Evolutionary conservation across 2,797 vertebrate genomes (phyloP).

Genomic region (Ptychobarbus kaznakovi): DNA sequence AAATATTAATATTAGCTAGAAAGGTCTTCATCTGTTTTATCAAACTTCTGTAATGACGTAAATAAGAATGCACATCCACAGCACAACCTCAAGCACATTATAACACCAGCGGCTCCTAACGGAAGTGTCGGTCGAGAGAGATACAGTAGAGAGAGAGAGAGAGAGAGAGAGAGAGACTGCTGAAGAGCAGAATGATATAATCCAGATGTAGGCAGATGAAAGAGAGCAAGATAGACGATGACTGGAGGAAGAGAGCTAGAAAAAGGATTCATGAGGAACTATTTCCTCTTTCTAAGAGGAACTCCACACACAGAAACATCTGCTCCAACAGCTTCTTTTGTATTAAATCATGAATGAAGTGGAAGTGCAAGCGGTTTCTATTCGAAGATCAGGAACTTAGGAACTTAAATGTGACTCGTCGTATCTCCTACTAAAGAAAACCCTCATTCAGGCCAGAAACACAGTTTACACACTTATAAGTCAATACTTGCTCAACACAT

Average conservation of each 20-base stretch:
- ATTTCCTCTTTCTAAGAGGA: constrained; percentile 20
- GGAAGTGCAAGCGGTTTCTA: background rate
- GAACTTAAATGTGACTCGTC: background rate
- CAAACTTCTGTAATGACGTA: background rate
- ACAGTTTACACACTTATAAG: background rate
- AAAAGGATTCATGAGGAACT: background rate
- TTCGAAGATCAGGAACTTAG: constrained; percentile 16
- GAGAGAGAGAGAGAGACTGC: background rate
- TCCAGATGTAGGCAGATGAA: constrained; percentile 38
- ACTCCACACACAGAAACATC: constrained; percentile 15
- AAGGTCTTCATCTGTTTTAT: background rate
- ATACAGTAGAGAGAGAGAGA: background rate
- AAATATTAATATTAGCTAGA: background rate
- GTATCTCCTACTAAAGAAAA: background rate
- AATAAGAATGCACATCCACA: background rate
- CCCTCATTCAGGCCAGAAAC: background rate
- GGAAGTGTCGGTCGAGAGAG: constrained; percentile 49
- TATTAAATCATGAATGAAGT: background rate
- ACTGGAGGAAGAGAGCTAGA: constrained; percentile 24
- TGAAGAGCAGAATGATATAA: constrained; percentile 45
- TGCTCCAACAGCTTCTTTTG: background rate
- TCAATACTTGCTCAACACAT: background rate
- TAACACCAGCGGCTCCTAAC: constrained; percentile 27
- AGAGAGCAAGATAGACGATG: constrained; percentile 1
- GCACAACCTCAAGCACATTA: background rate